These are phyloP conservation scores for Caenorhabditis sinica DNA, from an alignment of 2,888 invertebrate species.

Conservation along the genomic window DNA sequence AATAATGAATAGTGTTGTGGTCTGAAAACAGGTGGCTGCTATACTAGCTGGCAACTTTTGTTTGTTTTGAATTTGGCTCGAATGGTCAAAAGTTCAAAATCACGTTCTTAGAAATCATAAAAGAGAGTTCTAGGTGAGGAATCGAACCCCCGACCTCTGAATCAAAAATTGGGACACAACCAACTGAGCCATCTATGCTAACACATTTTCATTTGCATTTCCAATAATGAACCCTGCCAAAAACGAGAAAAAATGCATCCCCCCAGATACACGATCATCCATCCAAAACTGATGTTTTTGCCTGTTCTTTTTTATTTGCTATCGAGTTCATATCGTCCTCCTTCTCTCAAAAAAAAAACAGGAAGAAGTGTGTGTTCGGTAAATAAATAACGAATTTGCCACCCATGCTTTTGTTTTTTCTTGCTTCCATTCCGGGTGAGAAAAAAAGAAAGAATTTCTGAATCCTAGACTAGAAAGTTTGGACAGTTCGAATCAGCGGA, in stretches of 20 bases:
- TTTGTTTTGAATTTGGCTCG: not conserved
- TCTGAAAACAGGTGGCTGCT: not conserved
- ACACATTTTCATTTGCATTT: no score
- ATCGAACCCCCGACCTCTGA: no score
- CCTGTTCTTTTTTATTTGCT: conserved; percentile 9
- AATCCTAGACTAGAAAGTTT: not conserved
- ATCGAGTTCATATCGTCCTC: conserved; percentile 1
- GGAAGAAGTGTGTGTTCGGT: conserved; percentile 39
- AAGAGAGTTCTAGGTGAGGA: no score
- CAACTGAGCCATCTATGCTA: no score
- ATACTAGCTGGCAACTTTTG: conserved; percentile 1
- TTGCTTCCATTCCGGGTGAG: not conserved
- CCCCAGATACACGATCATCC: conserved; percentile 22
- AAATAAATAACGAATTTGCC: conserved; percentile 45
- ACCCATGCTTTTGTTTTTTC: conserved; percentile 15
- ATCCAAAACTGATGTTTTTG: conserved; percentile 17
- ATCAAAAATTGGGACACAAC: no score
- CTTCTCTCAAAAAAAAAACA: conserved; percentile 23
- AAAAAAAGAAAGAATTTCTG: not conserved
- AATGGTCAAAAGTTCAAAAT: no score
- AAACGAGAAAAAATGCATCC: no score
- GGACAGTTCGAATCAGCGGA: no score
- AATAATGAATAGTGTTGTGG: conserved; percentile 21
- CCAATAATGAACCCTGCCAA: no score
- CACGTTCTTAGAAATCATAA: conserved; percentile 2